A percentile compares a stretch with the other conserved stretches of the same genome.
phyloP scores from a whole-genome alignment of 2,888 invertebrate species.

The Epistrophe grossulariae region DNA sequence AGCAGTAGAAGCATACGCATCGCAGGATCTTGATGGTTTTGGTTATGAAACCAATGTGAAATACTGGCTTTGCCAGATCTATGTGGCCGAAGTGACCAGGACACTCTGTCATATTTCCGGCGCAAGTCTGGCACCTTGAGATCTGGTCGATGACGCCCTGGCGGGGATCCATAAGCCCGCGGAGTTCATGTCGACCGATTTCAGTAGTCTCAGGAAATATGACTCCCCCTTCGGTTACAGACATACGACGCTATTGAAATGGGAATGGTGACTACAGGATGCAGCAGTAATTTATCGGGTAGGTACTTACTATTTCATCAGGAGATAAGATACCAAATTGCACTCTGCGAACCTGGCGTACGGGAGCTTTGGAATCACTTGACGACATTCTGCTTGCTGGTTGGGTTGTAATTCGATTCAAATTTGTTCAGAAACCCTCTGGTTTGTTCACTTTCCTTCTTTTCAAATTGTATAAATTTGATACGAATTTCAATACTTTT shows the following conservation, averaged over 20 bases:
- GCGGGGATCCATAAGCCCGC: conserved; percentile 99
- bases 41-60: conserved; percentile 98
- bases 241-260: conserved; percentile 93
- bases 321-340: conserved; percentile 99
- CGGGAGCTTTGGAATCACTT: conserved; percentile 95
- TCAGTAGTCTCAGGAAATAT: conserved; percentile 99
- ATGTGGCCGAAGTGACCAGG: conserved; percentile 99
- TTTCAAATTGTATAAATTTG: background rate
- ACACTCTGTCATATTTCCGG: conserved; percentile 99
- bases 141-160: conserved; percentile 98
- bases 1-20: conserved; percentile 99
- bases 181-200: conserved; percentile 98
- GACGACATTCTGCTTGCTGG: conserved; percentile 67
- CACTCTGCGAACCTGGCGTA: conserved; percentile 96
- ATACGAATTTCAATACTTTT: background rate
- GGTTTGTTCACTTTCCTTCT: background rate
- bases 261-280: conserved; percentile 14
- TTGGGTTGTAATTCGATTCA: background rate
- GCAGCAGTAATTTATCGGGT: background rate
- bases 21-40: conserved; percentile 98
- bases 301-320: conserved; percentile 99
- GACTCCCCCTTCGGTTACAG: conserved; percentile 98
- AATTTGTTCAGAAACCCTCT: background rate
- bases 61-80: conserved; percentile 98
- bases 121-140: conserved; percentile 97